Evolutionary conservation across 2,888 invertebrate species (phyloP).

Genomic region (Pardosa pseudoannulata): DNA sequence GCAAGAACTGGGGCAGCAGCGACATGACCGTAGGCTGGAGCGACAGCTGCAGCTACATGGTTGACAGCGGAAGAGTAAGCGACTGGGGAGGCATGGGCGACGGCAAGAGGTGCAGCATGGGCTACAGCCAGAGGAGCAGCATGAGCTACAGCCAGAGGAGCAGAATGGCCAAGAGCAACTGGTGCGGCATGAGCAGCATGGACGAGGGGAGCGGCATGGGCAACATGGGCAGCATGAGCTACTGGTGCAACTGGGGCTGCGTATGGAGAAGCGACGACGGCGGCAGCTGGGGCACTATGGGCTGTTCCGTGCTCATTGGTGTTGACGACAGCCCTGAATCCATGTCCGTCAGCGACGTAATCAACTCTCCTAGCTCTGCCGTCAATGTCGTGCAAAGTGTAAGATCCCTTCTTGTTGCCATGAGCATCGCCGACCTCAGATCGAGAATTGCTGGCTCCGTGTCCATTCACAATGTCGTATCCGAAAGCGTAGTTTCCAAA

Average conservation of each 20-base stretch:
- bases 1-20: not conserved
- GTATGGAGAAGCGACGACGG: not conserved
- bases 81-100: not conserved
- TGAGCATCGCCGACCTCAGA: not conserved
- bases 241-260: not conserved
- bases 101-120: not conserved
- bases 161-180: not conserved
- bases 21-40: too few relatives aligned
- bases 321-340: slow-evolving; percentile 4
- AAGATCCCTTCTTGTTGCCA: not conserved
- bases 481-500: too few relatives aligned
- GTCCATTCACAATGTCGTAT: not conserved
- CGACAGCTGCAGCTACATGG: too few relatives aligned
- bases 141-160: not conserved
- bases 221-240: too few relatives aligned
- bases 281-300: not conserved
- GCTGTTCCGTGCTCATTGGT: not conserved
- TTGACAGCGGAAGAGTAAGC: too few relatives aligned
- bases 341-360: not conserved
- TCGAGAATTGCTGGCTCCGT: not conserved
- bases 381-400: not conserved
- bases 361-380: not conserved
- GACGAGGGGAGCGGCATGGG: too few relatives aligned
- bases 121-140: too few relatives aligned
- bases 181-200: not conserved